A percentile compares a stretch with the other conserved stretches of the same genome.
Conservation (phyloP, 2,888 invertebrate species). For the Cephus nigrinus region DNA sequence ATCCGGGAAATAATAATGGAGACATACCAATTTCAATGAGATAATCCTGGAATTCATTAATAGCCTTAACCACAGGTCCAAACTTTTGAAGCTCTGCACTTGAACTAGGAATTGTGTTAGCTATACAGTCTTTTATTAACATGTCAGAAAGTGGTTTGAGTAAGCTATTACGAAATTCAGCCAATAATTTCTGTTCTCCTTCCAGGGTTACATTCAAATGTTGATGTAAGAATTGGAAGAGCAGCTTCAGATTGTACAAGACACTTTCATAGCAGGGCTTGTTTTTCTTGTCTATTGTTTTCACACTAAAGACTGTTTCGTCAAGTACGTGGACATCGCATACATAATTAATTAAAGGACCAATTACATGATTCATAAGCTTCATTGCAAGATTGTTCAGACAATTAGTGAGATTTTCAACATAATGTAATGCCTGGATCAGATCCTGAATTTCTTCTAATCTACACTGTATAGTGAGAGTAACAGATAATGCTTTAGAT, state of each 20-base stretch:
- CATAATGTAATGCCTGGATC: slow-evolving; percentile 60
- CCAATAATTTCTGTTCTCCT: slow-evolving; percentile 68
- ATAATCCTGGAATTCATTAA: slow-evolving; percentile 74
- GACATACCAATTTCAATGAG: slow-evolving; percentile 68
- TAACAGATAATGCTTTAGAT: slow-evolving; percentile 21
- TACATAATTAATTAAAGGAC: slow-evolving; percentile 70
- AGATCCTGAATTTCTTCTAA: slow-evolving; percentile 58
- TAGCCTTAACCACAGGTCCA: slow-evolving; percentile 72
- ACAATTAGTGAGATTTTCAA: slow-evolving; percentile 67
- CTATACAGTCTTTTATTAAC: slow-evolving; percentile 79
- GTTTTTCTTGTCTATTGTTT: slow-evolving; percentile 57
- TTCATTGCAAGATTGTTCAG: slow-evolving; percentile 72
- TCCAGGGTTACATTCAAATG: slow-evolving; percentile 69
- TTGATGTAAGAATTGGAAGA: slow-evolving; percentile 72
- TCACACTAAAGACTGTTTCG: slow-evolving; percentile 62
- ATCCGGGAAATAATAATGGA: background rate
- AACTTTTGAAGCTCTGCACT: slow-evolving; percentile 78
- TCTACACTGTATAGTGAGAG: slow-evolving; percentile 41
- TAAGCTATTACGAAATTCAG: slow-evolving; percentile 67
- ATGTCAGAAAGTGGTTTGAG: slow-evolving; percentile 73
- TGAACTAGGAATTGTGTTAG: slow-evolving; percentile 81
- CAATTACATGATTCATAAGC: slow-evolving; percentile 71
- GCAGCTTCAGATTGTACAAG: slow-evolving; percentile 69
- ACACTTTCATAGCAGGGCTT: slow-evolving; percentile 70
- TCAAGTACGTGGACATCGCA: slow-evolving; percentile 66